phyloP scores from a whole-genome alignment of 2,113 vertebrate species.

The Catharus minimus region DNA sequence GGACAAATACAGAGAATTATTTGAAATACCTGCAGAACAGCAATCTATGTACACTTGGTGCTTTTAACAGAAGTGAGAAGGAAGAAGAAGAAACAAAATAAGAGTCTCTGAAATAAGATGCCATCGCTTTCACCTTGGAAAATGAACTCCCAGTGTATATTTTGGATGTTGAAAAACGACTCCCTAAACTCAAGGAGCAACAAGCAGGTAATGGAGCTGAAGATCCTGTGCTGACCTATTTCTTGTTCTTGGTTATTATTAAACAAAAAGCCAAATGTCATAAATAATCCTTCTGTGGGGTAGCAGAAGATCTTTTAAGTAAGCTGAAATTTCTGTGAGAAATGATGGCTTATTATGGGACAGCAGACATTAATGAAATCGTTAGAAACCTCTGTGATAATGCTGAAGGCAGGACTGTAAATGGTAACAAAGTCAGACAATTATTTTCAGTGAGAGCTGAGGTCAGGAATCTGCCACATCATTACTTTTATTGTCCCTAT shows the following conservation, averaged over 20 bases:
- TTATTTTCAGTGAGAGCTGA: background rate
- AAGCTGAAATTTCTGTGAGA: background rate
- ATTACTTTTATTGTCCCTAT: background rate
- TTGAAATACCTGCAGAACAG: background rate
- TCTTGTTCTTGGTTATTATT: background rate
- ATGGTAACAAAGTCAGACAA: background rate
- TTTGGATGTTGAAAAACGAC: background rate
- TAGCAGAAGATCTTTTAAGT: background rate
- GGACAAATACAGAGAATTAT: background rate
- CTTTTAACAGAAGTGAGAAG: background rate
- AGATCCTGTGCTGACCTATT: background rate
- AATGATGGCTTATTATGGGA: background rate
- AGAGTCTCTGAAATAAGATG: background rate
- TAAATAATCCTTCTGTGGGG: background rate
- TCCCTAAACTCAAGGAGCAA: background rate
- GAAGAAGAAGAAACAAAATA: background rate
- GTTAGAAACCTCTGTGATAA: background rate
- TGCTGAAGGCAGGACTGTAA: background rate
- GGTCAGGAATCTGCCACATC: background rate
- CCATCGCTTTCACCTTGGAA: background rate
- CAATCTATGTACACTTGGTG: fast-evolving
- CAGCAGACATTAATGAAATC: background rate
- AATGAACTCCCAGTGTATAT: background rate
- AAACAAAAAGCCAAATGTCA: background rate
- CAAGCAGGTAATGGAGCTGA: background rate